These are phyloP conservation scores for Adoxophyes honmai DNA, from an alignment of 1,140 invertebrate genomes.

Conservation along the genomic window DNA sequence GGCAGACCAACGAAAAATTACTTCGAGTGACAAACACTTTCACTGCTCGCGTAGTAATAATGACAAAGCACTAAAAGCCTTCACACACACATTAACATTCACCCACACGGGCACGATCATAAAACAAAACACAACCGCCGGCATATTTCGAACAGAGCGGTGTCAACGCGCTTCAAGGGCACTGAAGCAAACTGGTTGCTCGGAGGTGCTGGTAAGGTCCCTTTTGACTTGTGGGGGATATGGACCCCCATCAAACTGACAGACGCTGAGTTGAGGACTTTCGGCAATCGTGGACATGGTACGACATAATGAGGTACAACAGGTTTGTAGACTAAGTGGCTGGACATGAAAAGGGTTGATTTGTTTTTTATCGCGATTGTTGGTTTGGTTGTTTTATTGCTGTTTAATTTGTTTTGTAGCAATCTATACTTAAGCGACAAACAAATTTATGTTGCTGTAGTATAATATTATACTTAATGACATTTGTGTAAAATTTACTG, in stretches of 20 bases:
- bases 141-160: constrained; percentile 7
- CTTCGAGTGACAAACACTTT: no score
- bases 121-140: constrained; percentile 1
- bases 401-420: not conserved
- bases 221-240: not conserved
- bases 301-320: constrained; percentile 13
- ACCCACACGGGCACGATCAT: not conserved
- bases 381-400: not conserved
- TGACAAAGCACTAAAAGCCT: no score
- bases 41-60: no score
- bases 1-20: no score
- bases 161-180: not conserved
- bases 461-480: no score
- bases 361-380: not conserved
- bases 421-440: no score
- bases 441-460: no score
- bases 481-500: no score
- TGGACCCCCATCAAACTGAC: constrained; percentile 5
- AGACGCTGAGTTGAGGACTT: constrained; percentile 8
- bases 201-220: not conserved
- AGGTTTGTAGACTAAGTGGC: constrained; percentile 1
- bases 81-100: no score
- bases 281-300: not conserved
- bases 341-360: not conserved
- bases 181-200: not conserved